A percentile compares a stretch with the other conserved stretches of the same genome.
Evolutionary conservation across 2,888 invertebrate genomes (phyloP).

Genomic region (Brenthis ino): DNA sequence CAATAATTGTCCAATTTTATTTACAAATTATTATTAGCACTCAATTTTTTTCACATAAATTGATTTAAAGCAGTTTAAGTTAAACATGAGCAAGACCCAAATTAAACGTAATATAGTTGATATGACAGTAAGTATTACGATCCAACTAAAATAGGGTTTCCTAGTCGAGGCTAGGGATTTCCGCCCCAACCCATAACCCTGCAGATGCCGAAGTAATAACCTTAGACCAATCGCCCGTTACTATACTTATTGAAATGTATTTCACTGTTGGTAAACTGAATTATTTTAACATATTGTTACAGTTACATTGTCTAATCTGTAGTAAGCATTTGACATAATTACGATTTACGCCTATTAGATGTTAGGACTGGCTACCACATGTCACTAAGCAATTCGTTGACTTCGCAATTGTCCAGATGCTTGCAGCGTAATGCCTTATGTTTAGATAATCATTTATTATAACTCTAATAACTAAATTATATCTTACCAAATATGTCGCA

Average conservation of each 20-base stretch:
- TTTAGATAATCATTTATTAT: conserved; percentile 22
- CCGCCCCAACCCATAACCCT: conserved; percentile 55
- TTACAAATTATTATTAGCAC: too few relatives aligned
- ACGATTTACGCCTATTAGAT: conserved; percentile 19
- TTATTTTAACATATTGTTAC: not conserved
- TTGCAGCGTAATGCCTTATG: conserved; percentile 59
- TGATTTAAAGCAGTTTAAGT: not conserved
- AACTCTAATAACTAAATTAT: conserved; percentile 17
- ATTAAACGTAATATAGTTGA: not conserved
- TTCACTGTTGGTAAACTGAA: not conserved
- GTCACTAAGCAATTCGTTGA: conserved; percentile 62
- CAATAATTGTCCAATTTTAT: too few relatives aligned
- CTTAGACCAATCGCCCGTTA: conserved; percentile 46
- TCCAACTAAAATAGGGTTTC: conserved; percentile 55
- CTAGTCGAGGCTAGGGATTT: conserved; percentile 51
- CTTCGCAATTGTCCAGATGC: conserved; percentile 72
- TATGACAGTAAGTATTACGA: conserved; percentile 49
- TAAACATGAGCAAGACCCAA: not conserved
- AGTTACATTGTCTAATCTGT: not conserved
- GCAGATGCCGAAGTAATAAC: conserved; percentile 57
- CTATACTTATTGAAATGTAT: conserved; percentile 28
- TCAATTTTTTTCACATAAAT: not conserved
- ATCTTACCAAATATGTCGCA: conserved; percentile 39
- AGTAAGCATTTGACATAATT: conserved; percentile 17
- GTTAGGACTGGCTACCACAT: conserved; percentile 72